These are phyloP conservation scores for Girardinus metallicus DNA, from an alignment of 2,797 vertebrate species.

Conservation along the genomic window DNA sequence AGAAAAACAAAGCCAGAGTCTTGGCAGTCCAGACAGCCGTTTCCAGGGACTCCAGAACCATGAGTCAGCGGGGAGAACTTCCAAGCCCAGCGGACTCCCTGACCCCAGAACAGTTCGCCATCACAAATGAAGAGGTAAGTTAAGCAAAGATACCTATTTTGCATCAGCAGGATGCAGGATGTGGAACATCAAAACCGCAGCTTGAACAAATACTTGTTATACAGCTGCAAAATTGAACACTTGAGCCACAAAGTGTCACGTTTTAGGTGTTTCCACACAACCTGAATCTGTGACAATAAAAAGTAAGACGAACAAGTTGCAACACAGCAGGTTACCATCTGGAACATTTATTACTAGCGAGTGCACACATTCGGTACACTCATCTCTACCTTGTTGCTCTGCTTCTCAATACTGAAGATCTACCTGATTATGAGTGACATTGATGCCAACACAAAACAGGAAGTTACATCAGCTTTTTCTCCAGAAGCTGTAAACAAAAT, in stretches of 20 bases:
- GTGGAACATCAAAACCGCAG: not conserved
- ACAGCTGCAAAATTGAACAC: not conserved
- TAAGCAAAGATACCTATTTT: constrained; percentile 19
- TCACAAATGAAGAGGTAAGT: constrained; percentile 48
- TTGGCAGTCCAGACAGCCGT: constrained; percentile 67
- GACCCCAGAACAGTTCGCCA: constrained; percentile 64
- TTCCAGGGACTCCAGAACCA: constrained; percentile 75
- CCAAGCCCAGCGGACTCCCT: constrained; percentile 74
- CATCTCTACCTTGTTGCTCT: not conserved
- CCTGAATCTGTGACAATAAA: not conserved
- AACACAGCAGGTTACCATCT: not conserved
- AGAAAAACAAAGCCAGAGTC: constrained; percentile 62
- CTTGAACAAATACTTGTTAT: not conserved
- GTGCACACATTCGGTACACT: not conserved
- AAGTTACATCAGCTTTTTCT: not conserved
- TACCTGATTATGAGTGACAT: not conserved
- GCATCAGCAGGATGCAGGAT: constrained; percentile 7
- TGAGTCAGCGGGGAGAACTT: constrained; percentile 79
- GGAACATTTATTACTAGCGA: not conserved
- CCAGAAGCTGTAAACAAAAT: not conserved
- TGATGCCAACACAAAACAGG: not conserved
- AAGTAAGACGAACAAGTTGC: not conserved
- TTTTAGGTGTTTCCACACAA: not conserved
- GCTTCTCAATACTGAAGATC: not conserved
- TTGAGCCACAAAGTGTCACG: not conserved